These are phyloP conservation scores for Gryllus longicercus DNA, from an alignment of 2,888 invertebrate genomes.

Conservation along the genomic window DNA sequence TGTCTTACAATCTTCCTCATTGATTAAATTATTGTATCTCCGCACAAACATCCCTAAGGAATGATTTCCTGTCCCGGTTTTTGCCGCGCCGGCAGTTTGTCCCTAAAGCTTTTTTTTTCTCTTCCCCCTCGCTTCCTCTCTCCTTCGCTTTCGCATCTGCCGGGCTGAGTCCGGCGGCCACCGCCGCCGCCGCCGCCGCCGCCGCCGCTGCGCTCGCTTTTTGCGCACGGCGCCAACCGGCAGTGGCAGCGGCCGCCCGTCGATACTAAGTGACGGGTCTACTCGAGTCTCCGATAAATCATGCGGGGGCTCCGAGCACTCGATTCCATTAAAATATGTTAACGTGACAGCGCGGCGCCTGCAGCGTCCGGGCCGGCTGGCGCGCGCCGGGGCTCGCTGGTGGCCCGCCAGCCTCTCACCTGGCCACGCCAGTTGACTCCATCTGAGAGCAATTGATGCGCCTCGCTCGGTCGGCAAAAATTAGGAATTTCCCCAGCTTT, in stretches of 20 bases:
- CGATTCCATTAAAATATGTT: constrained; percentile 4
- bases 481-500: too few relatives aligned
- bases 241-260: background rate
- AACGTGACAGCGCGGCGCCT: background rate
- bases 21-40: constrained; percentile 7
- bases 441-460: too few relatives aligned
- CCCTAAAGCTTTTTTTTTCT: background rate
- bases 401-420: too few relatives aligned
- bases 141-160: background rate
- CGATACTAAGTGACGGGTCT: background rate
- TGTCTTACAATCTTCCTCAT: constrained; percentile 3
- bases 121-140: too few relatives aligned
- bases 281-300: background rate
- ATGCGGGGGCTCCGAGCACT: background rate
- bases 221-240: too few relatives aligned
- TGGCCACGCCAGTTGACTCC: too few relatives aligned
- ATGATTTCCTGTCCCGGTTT: background rate
- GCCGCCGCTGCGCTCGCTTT: too few relatives aligned
- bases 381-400: background rate
- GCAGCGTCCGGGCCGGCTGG: background rate
- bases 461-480: too few relatives aligned
- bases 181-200: too few relatives aligned
- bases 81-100: background rate
- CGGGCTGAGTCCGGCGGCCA: background rate
- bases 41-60: background rate